phyloP scores from a whole-genome alignment of 2,797 vertebrate genomes.

The Gastrophryne carolinensis region DNA sequence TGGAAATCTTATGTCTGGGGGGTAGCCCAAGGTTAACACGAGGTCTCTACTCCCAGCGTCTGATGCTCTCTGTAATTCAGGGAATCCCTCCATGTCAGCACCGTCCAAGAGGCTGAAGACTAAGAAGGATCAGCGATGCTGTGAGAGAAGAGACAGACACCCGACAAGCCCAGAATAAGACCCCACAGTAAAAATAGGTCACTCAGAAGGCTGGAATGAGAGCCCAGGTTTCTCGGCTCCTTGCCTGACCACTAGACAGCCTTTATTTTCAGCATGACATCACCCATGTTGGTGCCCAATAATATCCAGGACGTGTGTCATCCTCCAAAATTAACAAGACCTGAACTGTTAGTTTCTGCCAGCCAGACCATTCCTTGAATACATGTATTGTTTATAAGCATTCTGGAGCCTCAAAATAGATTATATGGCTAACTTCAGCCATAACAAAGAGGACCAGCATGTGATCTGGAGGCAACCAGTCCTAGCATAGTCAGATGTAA shows the following conservation, averaged over 20 bases:
- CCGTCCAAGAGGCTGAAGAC: not conserved
- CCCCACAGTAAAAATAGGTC: conserved; percentile 32
- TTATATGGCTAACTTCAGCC: not conserved
- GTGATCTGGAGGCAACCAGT: not conserved
- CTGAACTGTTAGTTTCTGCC: not conserved
- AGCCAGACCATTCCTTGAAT: conserved; percentile 36
- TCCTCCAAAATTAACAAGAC: conserved; percentile 31
- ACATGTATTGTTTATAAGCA: not conserved
- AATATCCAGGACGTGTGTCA: conserved; percentile 26
- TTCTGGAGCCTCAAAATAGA: conserved; percentile 11
- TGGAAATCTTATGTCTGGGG: not conserved
- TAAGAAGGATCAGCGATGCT: conserved; percentile 23
- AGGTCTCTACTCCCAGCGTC: not conserved
- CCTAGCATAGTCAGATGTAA: not conserved
- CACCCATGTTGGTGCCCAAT: not conserved
- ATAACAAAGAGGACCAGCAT: not conserved
- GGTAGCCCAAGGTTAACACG: not conserved
- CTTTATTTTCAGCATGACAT: conserved; percentile 29
- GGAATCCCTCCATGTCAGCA: conserved; percentile 15
- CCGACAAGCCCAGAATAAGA: conserved; percentile 11
- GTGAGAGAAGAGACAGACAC: conserved; percentile 22
- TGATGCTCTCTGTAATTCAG: not conserved
- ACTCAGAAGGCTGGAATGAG: conserved; percentile 14
- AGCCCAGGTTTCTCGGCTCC: conserved; percentile 40
- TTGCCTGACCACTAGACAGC: not conserved